Base-by-base conservation (phyloP, 2,888 invertebrate genomes). In the Diplolepis rosae region DNA sequence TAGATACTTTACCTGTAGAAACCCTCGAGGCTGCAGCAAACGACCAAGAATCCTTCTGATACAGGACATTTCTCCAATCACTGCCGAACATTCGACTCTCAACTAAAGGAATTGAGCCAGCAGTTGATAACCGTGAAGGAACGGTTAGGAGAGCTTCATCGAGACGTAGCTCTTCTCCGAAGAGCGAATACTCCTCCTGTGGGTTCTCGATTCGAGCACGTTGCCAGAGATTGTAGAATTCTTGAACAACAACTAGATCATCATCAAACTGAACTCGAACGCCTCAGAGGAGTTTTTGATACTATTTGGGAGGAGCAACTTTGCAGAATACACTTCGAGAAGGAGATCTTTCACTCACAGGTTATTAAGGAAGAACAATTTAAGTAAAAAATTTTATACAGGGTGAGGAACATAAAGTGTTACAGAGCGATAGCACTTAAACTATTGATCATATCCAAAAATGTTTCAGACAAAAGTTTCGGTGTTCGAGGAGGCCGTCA, bases 301-400 rank as follows among this genome's bases (percentile, higher is more conserved):
- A 89, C 92, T 56, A 90, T 93, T 1, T 94, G 94, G 94, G 94
- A 94, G 83, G 94, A 94, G 81, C 93, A 93, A 80, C 86, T 94
- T 28, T 93, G 94, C 87, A 90, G 93, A 73, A 91, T 94, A 73
- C 91, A 93, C 61, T 91, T 93, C 6, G 94, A 95, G 85, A 94
- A 94, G 84, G 93, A 94, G 82, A 90, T 93, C 45, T 92, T 92
- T 79, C 91, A 91, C 80, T 90, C 91, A 35, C 91, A 91, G 89
- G 91, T 90, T 78, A 9, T 65, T 50, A 42, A 88, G 89, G 2
- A 32, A 56, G 50, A 65, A 65, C 11, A 28, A 11, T 24, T 2
- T 65, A 4, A 18, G 1, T 39, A 42, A 45, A 18, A 65, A 42
- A 39, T 24, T 0, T 18, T 3, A 42, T 28, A 24, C 18, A 9